These are phyloP conservation scores for Leptatherina wallacei DNA, from an alignment of 2,797 vertebrate species.

Conservation along the genomic window DNA sequence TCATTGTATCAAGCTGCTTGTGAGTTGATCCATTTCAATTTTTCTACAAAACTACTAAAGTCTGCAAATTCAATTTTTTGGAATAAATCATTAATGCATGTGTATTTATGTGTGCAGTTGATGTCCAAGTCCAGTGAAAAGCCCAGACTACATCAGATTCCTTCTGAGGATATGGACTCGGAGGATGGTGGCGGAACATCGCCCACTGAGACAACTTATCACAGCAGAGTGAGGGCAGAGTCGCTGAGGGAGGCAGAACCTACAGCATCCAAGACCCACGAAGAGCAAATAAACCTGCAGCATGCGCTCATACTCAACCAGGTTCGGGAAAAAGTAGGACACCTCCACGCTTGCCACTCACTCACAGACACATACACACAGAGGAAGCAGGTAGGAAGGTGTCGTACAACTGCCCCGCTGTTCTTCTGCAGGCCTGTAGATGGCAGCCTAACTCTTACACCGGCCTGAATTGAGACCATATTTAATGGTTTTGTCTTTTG, in stretches of 20 bases:
- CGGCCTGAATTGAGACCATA: neutral
- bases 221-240: conserved; percentile 66
- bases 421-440: conserved; percentile 57
- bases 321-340: conserved; percentile 52
- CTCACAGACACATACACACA: neutral
- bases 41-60: neutral
- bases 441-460: conserved; percentile 51
- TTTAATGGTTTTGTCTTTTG: conserved; percentile 28
- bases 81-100: neutral
- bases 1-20: neutral
- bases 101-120: conserved; percentile 67
- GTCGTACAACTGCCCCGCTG: neutral
- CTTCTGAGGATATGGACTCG: conserved; percentile 93
- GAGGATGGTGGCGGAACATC: conserved; percentile 77
- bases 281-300: conserved; percentile 83
- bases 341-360: neutral
- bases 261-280: conserved; percentile 69
- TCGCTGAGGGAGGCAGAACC: conserved; percentile 76
- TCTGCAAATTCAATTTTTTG: neutral
- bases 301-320: conserved; percentile 85
- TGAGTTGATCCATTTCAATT: neutral
- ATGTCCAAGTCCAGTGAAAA: conserved; percentile 92
- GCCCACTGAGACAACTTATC: conserved; percentile 72
- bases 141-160: conserved; percentile 91
- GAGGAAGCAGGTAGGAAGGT: neutral